Conservation (phyloP, 2,888 invertebrate species). For the Lepidocyrtinus sp. region DNA sequence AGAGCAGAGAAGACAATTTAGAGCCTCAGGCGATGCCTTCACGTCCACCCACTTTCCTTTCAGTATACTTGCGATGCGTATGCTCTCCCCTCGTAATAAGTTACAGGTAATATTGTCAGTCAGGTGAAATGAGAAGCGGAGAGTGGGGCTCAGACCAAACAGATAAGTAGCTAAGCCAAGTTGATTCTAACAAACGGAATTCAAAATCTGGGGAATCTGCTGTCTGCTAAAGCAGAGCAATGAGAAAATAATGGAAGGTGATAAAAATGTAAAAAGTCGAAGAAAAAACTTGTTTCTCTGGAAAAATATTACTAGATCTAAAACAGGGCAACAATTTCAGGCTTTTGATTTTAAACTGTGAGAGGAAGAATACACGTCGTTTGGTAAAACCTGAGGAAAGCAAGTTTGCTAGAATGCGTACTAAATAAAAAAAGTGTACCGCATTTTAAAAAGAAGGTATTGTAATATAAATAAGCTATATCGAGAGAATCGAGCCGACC, state of each 20-base stretch:
- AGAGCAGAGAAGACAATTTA: slow-evolving; percentile 37
- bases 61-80: slow-evolving; percentile 32
- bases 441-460: too few species aligned
- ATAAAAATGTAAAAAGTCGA: slow-evolving; percentile 13
- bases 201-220: slow-evolving; percentile 18
- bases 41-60: slow-evolving; percentile 69
- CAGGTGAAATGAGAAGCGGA: slow-evolving; percentile 46
- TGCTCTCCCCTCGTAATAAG: slow-evolving; percentile 50
- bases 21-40: slow-evolving; percentile 64
- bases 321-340: slow-evolving; percentile 15
- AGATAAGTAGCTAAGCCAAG: slow-evolving; percentile 10
- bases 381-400: too few species aligned
- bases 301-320: slow-evolving; percentile 13
- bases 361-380: too few species aligned
- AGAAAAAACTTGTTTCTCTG: slow-evolving; percentile 17
- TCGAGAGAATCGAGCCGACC: too few species aligned
- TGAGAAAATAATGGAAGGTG: slow-evolving; percentile 25
- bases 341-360: too few species aligned
- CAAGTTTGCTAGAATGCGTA: too few species aligned
- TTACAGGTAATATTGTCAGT: slow-evolving; percentile 55
- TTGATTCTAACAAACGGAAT: neutral
- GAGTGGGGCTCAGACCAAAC: too few species aligned
- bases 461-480: too few species aligned
- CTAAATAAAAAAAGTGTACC: too few species aligned
- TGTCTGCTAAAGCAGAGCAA: slow-evolving; percentile 13